Evolutionary conservation across 2,888 invertebrate genomes (phyloP), one percentile per base, ranked within the genome.

Genomic region (Malthinus flaveolus): DNA sequence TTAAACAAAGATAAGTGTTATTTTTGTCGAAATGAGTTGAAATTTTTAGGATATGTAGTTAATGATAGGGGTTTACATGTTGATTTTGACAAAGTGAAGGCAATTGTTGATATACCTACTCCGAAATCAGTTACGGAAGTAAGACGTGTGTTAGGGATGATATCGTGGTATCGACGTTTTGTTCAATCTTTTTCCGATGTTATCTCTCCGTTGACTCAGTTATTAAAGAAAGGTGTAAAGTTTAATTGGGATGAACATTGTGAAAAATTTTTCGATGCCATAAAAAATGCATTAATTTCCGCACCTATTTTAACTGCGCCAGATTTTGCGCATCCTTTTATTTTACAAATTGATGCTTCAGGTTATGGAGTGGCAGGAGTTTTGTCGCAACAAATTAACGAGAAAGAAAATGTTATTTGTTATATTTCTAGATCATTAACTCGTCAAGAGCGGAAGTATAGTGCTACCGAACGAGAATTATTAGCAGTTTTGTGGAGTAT

Each of bases 41-140:
- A 54, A 32, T 61, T 52, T 42, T 53, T 62, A 13, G 56, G 59
- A 4, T 57, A 60, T 11, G 42, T 56, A 1, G 23, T 23, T 23
- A 23, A 23, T 23, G 23, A 23, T 23, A 2, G 23, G 2, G 23
- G 23, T 3, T 23, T 61, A n/a, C 47, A 46, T 15, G 39, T 35
- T 1, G 49, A 59, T 39, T 57, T 57, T 5, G 53, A 57, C 3
- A 61, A 61, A 39, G 32, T 58, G 1, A n/a, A 5, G 6, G 10
- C 56, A 7, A 59, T 59, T 9, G 23, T 46, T 1, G 9, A 36
- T 11, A 11, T 36, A 0, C 36, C 36, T 11, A 11, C 36, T 1
- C 36, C 36, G 0, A 6, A 36, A 36, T 11, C 10, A 1, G 11
- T 36, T 7, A 36, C 10, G 6, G 11, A 11, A 11, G 36, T 36